Percentiles rank a stretch among this genome's conserved stretches.
Evolutionary conservation across 2,888 invertebrate species (phyloP).

Genomic region (Epirrita christyi): DNA sequence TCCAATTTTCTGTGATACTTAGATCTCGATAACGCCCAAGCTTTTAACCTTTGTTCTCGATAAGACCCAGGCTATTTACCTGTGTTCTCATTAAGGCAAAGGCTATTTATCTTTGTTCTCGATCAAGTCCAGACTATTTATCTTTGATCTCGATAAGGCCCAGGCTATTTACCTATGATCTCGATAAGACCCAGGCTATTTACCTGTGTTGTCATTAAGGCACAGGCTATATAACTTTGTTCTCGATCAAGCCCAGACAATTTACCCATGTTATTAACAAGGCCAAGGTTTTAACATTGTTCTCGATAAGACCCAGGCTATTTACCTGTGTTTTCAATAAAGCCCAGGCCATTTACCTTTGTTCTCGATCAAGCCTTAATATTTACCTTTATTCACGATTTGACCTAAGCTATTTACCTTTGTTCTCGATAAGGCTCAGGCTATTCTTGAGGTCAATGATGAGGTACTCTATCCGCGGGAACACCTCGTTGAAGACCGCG

Average conservation of each 20-base stretch:
- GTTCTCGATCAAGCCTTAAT: no score
- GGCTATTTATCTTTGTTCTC: slow-evolving; percentile 45
- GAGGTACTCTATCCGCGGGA: slow-evolving; percentile 72
- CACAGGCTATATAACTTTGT: slow-evolving; percentile 52
- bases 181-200: background rate
- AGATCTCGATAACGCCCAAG: no score
- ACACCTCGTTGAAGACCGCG: slow-evolving; percentile 83
- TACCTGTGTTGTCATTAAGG: slow-evolving; percentile 65
- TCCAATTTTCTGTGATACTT: no score
- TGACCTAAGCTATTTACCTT: slow-evolving; percentile 63
- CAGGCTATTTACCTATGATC: slow-evolving; percentile 47
- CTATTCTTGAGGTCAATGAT: slow-evolving; percentile 63
- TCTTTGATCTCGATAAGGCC: slow-evolving; percentile 62
- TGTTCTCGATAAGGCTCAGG: slow-evolving; percentile 55
- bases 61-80: slow-evolving; percentile 44
- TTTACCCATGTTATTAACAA: slow-evolving; percentile 59
- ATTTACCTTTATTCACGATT: slow-evolving; percentile 43
- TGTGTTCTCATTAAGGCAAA: slow-evolving; percentile 58
- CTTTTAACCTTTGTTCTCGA: no score
- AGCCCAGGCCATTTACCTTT: slow-evolving; percentile 49
- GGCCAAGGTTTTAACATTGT: slow-evolving; percentile 46
- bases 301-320: no score
- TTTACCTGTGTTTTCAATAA: slow-evolving; percentile 65
- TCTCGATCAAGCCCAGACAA: no score
- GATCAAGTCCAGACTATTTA: slow-evolving; percentile 37